These are phyloP conservation scores for Mormyrus hasselquistii DNA, from an alignment of 2,797 vertebrate genomes.

Conservation along the genomic window DNA sequence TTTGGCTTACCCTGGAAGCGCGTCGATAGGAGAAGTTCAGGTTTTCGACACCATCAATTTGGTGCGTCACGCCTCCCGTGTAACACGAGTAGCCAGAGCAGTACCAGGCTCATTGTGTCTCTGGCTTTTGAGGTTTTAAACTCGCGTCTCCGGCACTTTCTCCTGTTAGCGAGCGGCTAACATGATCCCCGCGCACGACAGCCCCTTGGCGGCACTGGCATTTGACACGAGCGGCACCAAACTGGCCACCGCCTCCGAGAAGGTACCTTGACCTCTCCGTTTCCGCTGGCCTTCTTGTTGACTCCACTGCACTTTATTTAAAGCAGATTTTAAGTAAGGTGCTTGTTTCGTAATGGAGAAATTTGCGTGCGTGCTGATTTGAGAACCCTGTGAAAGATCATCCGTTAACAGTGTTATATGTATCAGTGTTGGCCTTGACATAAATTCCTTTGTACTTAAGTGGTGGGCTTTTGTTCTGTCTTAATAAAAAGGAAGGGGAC, in stretches of 20 bases:
- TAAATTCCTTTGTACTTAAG: neutral
- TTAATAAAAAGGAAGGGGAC: neutral
- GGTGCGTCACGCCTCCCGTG: conserved; percentile 60
- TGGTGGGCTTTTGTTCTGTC: neutral
- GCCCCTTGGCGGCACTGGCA: conserved; percentile 89
- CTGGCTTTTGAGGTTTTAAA: neutral
- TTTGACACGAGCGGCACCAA: conserved; percentile 93
- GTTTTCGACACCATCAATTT: conserved; percentile 97
- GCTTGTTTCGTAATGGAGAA: neutral
- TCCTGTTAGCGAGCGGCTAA: conserved; percentile 85
- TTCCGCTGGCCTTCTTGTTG: neutral
- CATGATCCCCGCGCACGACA: conserved; percentile 98
- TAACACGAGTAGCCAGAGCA: neutral
- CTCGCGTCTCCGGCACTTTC: conserved; percentile 1
- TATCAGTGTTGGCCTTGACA: neutral
- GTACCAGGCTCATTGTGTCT: neutral
- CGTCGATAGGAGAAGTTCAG: conserved; percentile 94
- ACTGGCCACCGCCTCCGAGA: conserved; percentile 95
- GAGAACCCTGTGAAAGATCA: neutral
- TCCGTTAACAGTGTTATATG: neutral
- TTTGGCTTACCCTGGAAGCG: conserved; percentile 92
- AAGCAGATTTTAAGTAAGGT: neutral
- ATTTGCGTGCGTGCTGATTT: neutral
- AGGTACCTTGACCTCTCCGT: conserved; percentile 58
- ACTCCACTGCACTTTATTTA: neutral